Conservation (phyloP, 1,140 invertebrate species). For the Diorhabda sublineata region DNA sequence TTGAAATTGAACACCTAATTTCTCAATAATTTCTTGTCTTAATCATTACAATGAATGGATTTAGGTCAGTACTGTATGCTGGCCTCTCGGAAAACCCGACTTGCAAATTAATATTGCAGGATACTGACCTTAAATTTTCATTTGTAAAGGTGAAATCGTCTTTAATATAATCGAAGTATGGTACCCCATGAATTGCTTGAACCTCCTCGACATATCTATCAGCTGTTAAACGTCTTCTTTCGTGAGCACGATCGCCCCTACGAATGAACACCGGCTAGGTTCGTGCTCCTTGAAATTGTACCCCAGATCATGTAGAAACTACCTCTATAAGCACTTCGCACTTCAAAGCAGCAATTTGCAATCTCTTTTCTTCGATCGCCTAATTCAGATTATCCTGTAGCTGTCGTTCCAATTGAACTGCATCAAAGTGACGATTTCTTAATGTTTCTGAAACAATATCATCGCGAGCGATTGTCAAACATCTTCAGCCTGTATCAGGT, state of each 20-base stretch:
- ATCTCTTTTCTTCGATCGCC: not conserved
- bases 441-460: not conserved
- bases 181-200: not conserved
- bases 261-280: not conserved
- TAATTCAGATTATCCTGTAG: not conserved
- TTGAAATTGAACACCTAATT: too few species aligned
- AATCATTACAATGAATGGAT: too few species aligned
- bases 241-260: not conserved
- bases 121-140: too few species aligned
- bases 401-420: not conserved
- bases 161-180: not conserved
- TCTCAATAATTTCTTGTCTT: too few species aligned
- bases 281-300: not conserved
- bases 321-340: not conserved
- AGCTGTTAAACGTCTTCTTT: not conserved
- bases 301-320: not conserved
- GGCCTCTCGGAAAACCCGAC: too few species aligned
- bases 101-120: too few species aligned
- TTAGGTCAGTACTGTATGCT: too few species aligned
- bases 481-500: too few species aligned
- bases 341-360: not conserved
- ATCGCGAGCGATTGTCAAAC: not conserved
- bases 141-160: not conserved
- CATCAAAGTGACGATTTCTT: not conserved
- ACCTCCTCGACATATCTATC: not conserved